Evolutionary conservation across 2,113 vertebrate genomes (phyloP).

Genomic region (Erythrocercus mccallii): DNA sequence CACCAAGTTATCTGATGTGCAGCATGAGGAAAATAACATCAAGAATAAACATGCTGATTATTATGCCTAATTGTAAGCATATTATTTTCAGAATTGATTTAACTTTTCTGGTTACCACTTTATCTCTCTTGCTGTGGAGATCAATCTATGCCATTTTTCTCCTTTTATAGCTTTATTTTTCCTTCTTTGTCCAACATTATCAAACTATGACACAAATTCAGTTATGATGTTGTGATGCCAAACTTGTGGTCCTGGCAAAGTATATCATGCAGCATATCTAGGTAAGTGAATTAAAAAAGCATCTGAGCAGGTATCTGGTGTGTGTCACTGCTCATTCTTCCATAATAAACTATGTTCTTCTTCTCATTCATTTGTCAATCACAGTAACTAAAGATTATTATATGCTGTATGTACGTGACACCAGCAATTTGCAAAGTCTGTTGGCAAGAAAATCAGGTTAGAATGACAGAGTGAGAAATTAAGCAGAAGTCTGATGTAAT

Average conservation of each 20-base stretch:
- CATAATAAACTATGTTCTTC: conserved; percentile 76
- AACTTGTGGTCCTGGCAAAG: conserved; percentile 75
- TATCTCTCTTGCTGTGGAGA: conserved; percentile 46
- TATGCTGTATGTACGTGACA: conserved; percentile 81
- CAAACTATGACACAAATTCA: conserved; percentile 73
- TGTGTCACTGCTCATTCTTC: conserved; percentile 80
- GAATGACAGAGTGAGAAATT: conserved; percentile 86
- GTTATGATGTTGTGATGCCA: conserved; percentile 73
- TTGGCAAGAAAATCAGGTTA: conserved; percentile 86
- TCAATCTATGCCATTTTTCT: conserved; percentile 16
- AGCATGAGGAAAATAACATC: not conserved
- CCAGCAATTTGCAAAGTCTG: conserved; percentile 84
- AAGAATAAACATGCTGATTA: conserved; percentile 38
- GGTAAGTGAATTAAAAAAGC: conserved; percentile 84
- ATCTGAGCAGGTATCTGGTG: conserved; percentile 86
- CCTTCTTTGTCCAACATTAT: conserved; percentile 65
- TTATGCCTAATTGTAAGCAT: conserved; percentile 23
- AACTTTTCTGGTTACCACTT: conserved; percentile 48
- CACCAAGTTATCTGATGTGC: not conserved
- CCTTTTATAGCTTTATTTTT: conserved; percentile 38
- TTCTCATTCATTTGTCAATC: conserved; percentile 81
- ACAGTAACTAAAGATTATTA: conserved; percentile 80
- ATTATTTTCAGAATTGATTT: conserved; percentile 61
- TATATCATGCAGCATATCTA: conserved; percentile 73
- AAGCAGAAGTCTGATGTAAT: conserved; percentile 90